Evolutionary conservation across 2,113 vertebrate genomes (phyloP), one percentile per base, ranked within the genome.

Genomic region (Macrotus californicus): DNA sequence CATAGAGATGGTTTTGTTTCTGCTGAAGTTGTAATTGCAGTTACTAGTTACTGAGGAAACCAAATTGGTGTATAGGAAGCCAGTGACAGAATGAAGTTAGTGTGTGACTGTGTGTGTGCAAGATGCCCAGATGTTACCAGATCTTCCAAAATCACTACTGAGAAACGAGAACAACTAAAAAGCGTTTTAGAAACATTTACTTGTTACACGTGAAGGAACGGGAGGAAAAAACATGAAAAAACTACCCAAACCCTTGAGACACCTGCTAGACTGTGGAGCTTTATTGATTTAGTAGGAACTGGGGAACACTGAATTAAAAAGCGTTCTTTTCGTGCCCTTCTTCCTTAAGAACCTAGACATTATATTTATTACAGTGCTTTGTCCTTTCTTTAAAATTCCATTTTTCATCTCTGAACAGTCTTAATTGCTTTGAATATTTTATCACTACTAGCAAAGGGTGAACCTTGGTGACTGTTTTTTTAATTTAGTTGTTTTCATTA

Each of bases 41-140:
- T 59, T 76, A 19, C n/a, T 41, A 29, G 52, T 73, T 46, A 31
- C 61, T 59, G 69, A n/a, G 88, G 91, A 82, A 70, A 34, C 67
- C 73, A 72, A 73, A 24, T 67, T 29, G n/a, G 21, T 36, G 11
- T 34, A 22, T 22, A 72, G 85, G 67, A 82, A 89, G 79, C 39
- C 59, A 36, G 36, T 22, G 36, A 22, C 10, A 39, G 69, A 86
- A 54, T 64, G n/a, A 69, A 66, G 29, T 77, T 26, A 31, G 46
- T 14, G 2, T 31, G 31, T 39, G 15, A 5, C 31, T 34, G 0
- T 34, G 4, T 64, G 10, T 29, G 0, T 59, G 19, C 19, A 48
- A 59, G 52, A n/a, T 87, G 61, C 56, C 88, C 43, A 18, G 0
- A 39, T 67, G 46, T 69, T 52, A 73, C 39, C 52, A 79, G 46